These are phyloP conservation scores for Eciton burchellii DNA, from an alignment of 1,140 invertebrate genomes.

Conservation along the genomic window DNA sequence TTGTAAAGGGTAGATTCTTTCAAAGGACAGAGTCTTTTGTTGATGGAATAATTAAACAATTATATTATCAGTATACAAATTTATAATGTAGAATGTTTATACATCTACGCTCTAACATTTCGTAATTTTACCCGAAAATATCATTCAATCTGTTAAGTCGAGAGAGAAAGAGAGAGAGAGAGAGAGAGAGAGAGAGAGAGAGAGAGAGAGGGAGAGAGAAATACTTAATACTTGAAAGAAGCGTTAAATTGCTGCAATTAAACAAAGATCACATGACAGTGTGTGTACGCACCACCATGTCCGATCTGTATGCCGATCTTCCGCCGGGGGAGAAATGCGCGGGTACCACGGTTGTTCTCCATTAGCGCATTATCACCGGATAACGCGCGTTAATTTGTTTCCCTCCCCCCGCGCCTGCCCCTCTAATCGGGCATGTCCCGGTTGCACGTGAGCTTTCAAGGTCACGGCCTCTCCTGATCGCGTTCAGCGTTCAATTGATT, in stretches of 20 bases:
- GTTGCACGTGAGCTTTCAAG: conserved; percentile 32
- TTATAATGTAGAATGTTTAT: too few relatives aligned
- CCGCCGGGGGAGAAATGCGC: background rate
- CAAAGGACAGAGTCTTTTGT: too few relatives aligned
- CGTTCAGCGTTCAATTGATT: conserved; percentile 23
- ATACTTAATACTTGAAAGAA: too few relatives aligned
- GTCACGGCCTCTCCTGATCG: conserved; percentile 10
- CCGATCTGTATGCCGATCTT: background rate
- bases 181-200: background rate
- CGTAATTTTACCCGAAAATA: too few relatives aligned
- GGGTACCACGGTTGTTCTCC: conserved; percentile 19
- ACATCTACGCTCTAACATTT: too few relatives aligned
- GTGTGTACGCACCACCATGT: background rate
- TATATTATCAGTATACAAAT: too few relatives aligned
- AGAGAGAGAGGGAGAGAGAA: background rate
- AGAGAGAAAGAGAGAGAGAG: too few relatives aligned
- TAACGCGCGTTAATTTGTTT: conserved; percentile 59
- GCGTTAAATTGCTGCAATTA: too few relatives aligned
- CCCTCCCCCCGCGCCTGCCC: background rate
- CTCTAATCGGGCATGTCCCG: conserved; percentile 44
- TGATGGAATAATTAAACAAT: too few relatives aligned
- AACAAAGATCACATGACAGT: background rate
- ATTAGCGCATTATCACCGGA: conserved; percentile 36
- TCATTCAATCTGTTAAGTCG: background rate
- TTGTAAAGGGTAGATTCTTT: too few relatives aligned